These are phyloP conservation scores for Chaitophorus viminalis DNA, from an alignment of 2,888 invertebrate species.

Conservation along the genomic window DNA sequence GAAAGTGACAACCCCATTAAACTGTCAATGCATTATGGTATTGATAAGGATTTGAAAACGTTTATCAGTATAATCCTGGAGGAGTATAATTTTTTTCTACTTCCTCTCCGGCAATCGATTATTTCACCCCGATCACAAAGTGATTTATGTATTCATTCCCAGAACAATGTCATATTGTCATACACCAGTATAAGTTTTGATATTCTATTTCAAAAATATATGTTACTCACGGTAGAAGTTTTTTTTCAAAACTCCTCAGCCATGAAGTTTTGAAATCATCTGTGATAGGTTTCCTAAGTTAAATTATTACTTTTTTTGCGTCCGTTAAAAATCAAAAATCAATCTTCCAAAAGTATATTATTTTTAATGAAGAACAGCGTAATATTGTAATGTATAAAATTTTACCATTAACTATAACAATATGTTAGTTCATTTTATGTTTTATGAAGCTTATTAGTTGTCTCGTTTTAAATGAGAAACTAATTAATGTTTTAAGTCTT, in stretches of 20 bases:
- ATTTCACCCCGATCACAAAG: not conserved
- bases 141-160: not conserved
- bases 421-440: not conserved
- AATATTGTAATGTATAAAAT: not conserved
- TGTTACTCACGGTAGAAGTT: not conserved
- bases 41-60: slow-evolving; percentile 29
- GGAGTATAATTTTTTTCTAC: not conserved
- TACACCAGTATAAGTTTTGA: not conserved
- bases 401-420: not conserved
- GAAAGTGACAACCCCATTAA: slow-evolving; percentile 39
- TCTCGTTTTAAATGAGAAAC: too few species aligned
- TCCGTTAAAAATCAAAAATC: not conserved
- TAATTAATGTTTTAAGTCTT: too few species aligned
- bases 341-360: not conserved
- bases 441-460: too few species aligned
- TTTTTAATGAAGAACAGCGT: not conserved
- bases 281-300: not conserved
- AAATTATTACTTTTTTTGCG: not conserved
- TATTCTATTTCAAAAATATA: not conserved
- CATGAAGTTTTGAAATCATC: not conserved
- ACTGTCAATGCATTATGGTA: slow-evolving; percentile 10
- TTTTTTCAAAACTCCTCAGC: not conserved
- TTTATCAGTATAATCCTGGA: not conserved
- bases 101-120: not conserved
- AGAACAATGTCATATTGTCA: not conserved